phyloP scores from a whole-genome alignment of 2,113 vertebrate species.

The Pavo muticus region DNA sequence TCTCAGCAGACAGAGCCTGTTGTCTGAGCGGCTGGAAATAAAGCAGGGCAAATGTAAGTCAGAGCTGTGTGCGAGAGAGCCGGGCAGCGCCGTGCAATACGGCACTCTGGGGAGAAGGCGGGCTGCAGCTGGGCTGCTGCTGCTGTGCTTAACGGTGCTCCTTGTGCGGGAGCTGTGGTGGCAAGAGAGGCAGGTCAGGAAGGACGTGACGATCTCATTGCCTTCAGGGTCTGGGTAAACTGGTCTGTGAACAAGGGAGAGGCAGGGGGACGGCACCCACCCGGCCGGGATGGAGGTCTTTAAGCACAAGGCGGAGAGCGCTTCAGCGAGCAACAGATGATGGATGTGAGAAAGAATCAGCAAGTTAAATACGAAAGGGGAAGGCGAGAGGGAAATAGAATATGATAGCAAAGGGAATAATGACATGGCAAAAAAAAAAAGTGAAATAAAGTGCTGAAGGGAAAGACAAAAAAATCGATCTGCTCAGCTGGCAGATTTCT shows the following conservation, averaged over 20 bases:
- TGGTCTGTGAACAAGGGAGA: background rate
- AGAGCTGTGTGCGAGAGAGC: background rate
- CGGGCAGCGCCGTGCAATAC: rapidly evolving
- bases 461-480: background rate
- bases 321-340: background rate
- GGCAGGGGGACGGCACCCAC: background rate
- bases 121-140: background rate
- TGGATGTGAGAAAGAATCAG: background rate
- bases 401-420: background rate
- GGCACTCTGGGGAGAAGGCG: background rate
- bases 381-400: background rate
- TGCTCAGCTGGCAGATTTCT: conserved; percentile 14
- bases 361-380: background rate
- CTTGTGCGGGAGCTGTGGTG: background rate
- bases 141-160: background rate
- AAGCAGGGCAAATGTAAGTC: conserved; percentile 1
- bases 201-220: background rate
- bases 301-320: background rate
- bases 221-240: background rate
- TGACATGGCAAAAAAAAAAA: background rate
- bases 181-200: background rate
- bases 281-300: background rate
- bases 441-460: background rate
- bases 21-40: background rate
- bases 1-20: background rate